These are phyloP conservation scores for Corapipo altera DNA, from an alignment of 2,113 vertebrate genomes.

Conservation along the genomic window DNA sequence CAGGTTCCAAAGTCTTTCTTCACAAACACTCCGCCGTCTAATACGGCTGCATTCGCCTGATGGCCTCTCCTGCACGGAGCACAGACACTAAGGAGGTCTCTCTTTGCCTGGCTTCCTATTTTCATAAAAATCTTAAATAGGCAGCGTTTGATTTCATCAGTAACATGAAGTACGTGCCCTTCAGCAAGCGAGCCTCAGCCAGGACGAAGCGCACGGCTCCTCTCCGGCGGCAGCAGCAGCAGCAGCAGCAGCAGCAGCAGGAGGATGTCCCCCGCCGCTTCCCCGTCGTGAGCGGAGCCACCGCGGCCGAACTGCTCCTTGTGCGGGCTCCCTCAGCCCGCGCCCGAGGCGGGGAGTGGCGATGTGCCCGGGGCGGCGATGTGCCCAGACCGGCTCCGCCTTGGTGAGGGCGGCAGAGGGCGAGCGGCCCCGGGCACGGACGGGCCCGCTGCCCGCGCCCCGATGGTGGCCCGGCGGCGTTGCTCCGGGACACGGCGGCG, in stretches of 20 bases:
- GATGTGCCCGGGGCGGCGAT: fast-evolving
- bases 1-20: neutral
- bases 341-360: too few relatives aligned
- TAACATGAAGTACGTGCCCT: fast-evolving
- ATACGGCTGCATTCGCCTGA: neutral
- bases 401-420: too few relatives aligned
- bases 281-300: neutral
- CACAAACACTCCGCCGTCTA: neutral
- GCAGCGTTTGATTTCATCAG: too few relatives aligned
- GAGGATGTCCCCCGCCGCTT: neutral
- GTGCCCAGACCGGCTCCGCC: too few relatives aligned
- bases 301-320: neutral
- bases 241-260: neutral
- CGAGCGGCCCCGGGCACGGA: neutral
- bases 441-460: neutral
- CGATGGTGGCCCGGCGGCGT: neutral
- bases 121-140: neutral
- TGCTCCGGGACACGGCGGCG: neutral
- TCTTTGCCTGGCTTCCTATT: neutral
- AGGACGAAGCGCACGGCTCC: neutral
- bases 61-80: neutral
- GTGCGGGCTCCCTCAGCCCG: neutral
- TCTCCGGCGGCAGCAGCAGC: neutral
- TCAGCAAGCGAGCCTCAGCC: neutral
- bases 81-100: neutral